phyloP scores from a whole-genome alignment of 2,113 vertebrate genomes.

The Meriones unguiculatus region DNA sequence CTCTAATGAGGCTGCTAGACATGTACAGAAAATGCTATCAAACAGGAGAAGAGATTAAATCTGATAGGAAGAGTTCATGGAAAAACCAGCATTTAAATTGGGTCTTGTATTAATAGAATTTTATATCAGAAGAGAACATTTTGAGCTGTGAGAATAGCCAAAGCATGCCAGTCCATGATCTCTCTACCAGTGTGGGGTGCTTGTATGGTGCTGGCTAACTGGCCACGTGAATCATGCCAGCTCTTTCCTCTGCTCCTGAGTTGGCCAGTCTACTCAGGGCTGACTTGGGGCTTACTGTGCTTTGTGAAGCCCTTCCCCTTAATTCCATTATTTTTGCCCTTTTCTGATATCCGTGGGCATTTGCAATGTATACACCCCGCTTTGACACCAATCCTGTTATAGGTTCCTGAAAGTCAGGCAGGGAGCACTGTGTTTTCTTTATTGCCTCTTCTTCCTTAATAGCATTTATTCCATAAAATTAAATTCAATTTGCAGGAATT shows the following conservation, averaged over 20 bases:
- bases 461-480: constrained; percentile 21
- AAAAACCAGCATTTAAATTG: not conserved
- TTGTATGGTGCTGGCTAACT: not conserved
- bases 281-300: not conserved
- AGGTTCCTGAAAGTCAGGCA: not conserved
- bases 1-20: not conserved
- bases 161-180: not conserved
- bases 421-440: constrained; percentile 11
- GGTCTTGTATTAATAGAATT: not conserved
- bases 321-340: constrained; percentile 11
- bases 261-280: not conserved
- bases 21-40: not conserved
- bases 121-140: not conserved
- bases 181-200: not conserved
- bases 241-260: not conserved
- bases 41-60: constrained; percentile 2
- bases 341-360: constrained; percentile 20
- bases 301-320: constrained; percentile 22
- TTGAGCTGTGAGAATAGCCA: not conserved
- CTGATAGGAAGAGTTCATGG: not conserved
- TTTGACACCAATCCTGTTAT: constrained; percentile 7
- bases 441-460: not conserved
- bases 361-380: not conserved
- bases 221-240: not conserved
- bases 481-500: constrained; percentile 89